Base-by-base conservation (phyloP, 2,113 vertebrate species). In the Anoura caudifer region DNA sequence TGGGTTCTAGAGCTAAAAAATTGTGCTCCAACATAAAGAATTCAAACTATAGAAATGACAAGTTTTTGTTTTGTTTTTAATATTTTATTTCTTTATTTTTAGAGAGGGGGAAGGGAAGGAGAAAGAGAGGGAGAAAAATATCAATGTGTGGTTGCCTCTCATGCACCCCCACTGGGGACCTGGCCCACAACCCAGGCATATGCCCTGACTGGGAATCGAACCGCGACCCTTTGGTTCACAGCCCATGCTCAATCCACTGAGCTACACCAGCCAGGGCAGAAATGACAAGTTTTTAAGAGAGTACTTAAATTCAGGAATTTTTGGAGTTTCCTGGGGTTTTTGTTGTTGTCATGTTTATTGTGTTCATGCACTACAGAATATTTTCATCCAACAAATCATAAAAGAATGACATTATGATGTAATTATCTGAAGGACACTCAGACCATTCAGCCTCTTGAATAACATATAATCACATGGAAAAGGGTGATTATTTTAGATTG, bases 1-100 rank as follows among this genome's bases (percentile, higher is more conserved):
- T 89, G 20, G 28, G 33, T 76, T 84, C 38, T 61, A 76, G 38
- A 96, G 16, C 63, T 80, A 52, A 92, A 87, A 17, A 90, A 77
- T 75, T 87, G 76, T 84, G n/a, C 9, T 45, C 19, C 54, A 90
- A 91, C 17, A 75, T 79, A 93, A 86, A 91, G 6, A 97, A 96
- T 91, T 79, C 10, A 28, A 16, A 84, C 47, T 41, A 92, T 1
- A 86, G 47, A 96, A 94, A 1, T 86, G 61, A 17, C 26, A n/a
- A n/a, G n/a, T n/a, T n/a, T n/a, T n/a, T n/a, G n/a, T n/a, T n/a
- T n/a, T n/a, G n/a, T n/a, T n/a, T n/a, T n/a, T n/a, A n/a, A n/a
- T n/a, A n/a, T n/a, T n/a, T n/a, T n/a, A n/a, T n/a, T n/a, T n/a
- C n/a, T n/a, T n/a, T n/a, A n/a, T n/a, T n/a, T n/a, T n/a, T n/a